Conservation (phyloP, 2,113 vertebrate genomes). For the Callipepla californica region DNA sequence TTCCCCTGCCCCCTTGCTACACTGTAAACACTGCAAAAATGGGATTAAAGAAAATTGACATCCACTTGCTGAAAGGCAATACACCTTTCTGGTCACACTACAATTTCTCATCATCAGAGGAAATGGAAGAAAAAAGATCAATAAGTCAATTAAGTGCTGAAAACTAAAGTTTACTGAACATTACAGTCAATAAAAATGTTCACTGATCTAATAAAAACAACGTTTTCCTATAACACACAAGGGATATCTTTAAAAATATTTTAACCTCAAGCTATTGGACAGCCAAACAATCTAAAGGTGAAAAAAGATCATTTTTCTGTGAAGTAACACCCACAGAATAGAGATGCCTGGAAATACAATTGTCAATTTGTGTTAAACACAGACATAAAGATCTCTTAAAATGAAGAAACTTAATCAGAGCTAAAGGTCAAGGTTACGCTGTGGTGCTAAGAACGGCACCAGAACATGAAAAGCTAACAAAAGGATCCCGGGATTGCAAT, state of each 20-base stretch:
- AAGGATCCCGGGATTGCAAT: conserved; percentile 47
- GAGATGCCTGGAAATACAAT: conserved; percentile 40
- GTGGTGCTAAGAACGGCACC: conserved; percentile 53
- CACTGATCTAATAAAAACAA: conserved; percentile 73
- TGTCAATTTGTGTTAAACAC: conserved; percentile 51
- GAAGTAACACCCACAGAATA: conserved; percentile 54
- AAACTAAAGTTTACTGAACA: conserved; percentile 77
- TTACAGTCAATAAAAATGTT: conserved; percentile 75
- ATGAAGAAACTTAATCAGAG: conserved; percentile 58
- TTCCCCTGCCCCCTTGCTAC: conserved; percentile 12
- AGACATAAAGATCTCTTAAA: conserved; percentile 51
- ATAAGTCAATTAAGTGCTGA: conserved; percentile 81
- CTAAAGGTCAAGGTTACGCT: conserved; percentile 64
- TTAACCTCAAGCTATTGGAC: conserved; percentile 33
- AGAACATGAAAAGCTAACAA: conserved; percentile 70
- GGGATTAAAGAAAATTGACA: conserved; percentile 25
- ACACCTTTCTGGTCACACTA: conserved; percentile 62
- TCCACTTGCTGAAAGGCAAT: conserved; percentile 62
- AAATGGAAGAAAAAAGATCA: conserved; percentile 76
- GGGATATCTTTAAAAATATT: conserved; percentile 67
- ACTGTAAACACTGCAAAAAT: conserved; percentile 26
- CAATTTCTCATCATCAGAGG: conserved; percentile 60
- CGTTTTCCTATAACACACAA: conserved; percentile 48
- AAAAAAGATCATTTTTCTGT: conserved; percentile 29
- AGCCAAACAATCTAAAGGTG: conserved; percentile 15